Conservation (phyloP, 2,113 vertebrate species). For the Peromyscus leucopus region DNA sequence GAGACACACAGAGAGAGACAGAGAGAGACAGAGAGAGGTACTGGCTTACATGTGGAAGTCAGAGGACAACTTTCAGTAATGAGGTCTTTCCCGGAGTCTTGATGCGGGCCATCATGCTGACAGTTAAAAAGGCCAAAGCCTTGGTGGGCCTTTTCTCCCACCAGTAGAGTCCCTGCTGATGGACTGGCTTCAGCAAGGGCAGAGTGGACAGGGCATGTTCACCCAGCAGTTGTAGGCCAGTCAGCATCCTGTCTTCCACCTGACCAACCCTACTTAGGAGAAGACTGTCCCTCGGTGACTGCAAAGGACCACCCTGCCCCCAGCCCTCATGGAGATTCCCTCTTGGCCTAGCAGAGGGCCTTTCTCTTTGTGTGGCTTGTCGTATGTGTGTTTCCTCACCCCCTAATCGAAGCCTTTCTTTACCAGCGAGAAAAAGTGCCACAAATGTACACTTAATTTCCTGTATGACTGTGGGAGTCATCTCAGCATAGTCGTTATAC, state of each 20-base stretch:
- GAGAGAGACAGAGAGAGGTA: no score
- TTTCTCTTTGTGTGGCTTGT: not conserved
- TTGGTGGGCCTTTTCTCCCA: not conserved
- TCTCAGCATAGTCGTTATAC: not conserved
- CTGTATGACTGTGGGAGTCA: not conserved
- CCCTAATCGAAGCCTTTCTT: not conserved
- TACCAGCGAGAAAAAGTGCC: not conserved
- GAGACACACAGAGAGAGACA: no score
- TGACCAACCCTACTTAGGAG: not conserved
- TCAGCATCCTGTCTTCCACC: not conserved
- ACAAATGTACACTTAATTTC: not conserved
- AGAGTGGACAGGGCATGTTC: not conserved
- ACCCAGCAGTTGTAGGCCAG: not conserved
- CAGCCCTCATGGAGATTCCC: not conserved
- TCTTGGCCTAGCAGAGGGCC: not conserved
- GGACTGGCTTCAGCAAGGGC: not conserved
- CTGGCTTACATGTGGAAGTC: no score
- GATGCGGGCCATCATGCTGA: not conserved
- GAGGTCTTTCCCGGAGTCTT: no score
- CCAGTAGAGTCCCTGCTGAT: not conserved
- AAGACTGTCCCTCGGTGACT: not conserved
- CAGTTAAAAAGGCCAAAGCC: not conserved
- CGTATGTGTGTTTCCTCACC: not conserved
- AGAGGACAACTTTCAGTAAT: no score
- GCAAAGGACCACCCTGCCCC: not conserved